These are phyloP conservation scores for Drosophila antonietae DNA, from an alignment of 2,888 invertebrate species.

Conservation along the genomic window DNA sequence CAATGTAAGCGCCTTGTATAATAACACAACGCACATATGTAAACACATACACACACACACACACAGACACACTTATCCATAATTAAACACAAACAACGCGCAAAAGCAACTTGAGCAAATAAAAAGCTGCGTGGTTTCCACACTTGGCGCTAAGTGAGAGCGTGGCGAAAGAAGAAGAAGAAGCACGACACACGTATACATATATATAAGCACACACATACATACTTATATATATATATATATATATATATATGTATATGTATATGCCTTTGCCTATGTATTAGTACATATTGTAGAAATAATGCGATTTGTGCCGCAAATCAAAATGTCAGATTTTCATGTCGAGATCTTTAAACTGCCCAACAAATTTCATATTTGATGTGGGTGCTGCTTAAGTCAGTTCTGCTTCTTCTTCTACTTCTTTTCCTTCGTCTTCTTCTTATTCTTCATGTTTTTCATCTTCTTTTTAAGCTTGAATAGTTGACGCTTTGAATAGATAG, in stretches of 20 bases:
- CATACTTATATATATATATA: too few species aligned
- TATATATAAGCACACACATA: neutral
- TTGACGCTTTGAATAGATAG: constrained; percentile 6
- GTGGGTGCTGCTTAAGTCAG: constrained; percentile 43
- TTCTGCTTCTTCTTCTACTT: neutral
- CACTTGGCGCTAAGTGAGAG: constrained; percentile 2
- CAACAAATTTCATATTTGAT: constrained; percentile 32
- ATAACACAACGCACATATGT: constrained; percentile 57
- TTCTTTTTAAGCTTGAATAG: neutral
- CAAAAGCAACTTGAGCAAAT: constrained; percentile 30
- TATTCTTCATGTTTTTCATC: neutral
- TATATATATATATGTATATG: too few species aligned
- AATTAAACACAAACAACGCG: constrained; percentile 72
- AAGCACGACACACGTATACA: constrained; percentile 5
- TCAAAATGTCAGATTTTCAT: constrained; percentile 52
- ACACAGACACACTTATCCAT: constrained; percentile 49
- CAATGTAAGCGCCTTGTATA: constrained; percentile 58
- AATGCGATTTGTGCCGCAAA: constrained; percentile 63
- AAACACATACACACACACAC: constrained; percentile 44
- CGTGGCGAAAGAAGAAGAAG: constrained; percentile 18
- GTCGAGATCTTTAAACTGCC: constrained; percentile 26
- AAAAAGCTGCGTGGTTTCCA: constrained; percentile 21
- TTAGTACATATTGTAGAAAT: constrained; percentile 15
- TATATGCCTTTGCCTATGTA: too few species aligned
- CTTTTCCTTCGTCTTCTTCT: neutral